Base-by-base conservation (phyloP, 2,797 vertebrate genomes). In the Novumbra hubbsi region DNA sequence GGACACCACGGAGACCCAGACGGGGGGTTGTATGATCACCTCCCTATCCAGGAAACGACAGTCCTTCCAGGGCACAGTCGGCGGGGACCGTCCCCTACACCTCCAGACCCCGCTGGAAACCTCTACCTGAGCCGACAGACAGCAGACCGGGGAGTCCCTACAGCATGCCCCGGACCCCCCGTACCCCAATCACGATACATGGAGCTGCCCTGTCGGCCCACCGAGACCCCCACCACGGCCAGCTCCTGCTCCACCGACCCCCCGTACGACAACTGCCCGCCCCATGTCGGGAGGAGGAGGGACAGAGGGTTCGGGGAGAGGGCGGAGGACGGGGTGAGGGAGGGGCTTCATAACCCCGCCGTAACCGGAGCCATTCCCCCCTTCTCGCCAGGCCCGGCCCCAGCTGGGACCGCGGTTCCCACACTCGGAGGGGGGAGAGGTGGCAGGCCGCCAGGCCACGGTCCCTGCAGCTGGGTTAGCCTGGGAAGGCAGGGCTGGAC, bases 391-490 rank as follows among this genome's bases (percentile, higher is more conserved):
- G 81, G 78, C 79, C 78, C 78, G 81, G 83, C 76, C 82, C 89
- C 88, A 77, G 88, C 84, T 83, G 86, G 74, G 80, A 74, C 86
- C 74, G 78, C 79, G 78, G 84, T 86, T 89, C 90, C 89, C 85
- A 85, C 83, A 82, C 52, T 82, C 28, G 32, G 49, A 50, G 82
- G 81, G 80, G 84, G 77, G 79, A 74, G 81, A 86, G 85, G 74
- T 91, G 91, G 90, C 87, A 3, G 70, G 11, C 78, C 83, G 88
- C 91, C 90, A 91, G 88, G 85, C 78, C 84, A 80, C 82, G 86
- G 84, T 80, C 86, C 84, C 86, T 86, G 81, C 87, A 88, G 87
- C 88, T 88, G 89, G 81, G 87, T 71, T 85, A 80, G 73, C 65
- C 74, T 73, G 85, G 83, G 84, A 84, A 79, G 81, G 85, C 82